A percentile compares a stretch with the other conserved stretches of the same genome.
phyloP scores from a whole-genome alignment of 2,797 vertebrate species.

The Characodon lateralis region DNA sequence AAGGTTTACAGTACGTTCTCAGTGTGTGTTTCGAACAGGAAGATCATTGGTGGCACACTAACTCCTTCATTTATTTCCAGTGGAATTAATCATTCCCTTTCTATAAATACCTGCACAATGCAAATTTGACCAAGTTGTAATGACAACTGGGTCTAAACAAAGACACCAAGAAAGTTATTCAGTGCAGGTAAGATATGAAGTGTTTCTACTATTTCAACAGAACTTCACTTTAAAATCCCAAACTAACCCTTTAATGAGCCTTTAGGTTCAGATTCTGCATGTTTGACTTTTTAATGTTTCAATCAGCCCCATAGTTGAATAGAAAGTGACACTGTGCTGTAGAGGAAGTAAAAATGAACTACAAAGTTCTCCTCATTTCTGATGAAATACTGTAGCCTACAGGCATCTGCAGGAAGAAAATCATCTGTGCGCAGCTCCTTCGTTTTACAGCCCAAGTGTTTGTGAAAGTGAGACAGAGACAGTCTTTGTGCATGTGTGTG shows the following conservation, averaged over 20 bases:
- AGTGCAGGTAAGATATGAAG: not conserved
- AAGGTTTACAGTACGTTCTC: not conserved
- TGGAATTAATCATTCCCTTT: not conserved
- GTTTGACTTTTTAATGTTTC: constrained; percentile 49
- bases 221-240: not conserved
- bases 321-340: constrained; percentile 40
- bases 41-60: not conserved
- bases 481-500: constrained; percentile 28
- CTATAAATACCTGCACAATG: not conserved
- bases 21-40: not conserved
- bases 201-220: not conserved
- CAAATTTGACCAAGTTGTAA: not conserved
- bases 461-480: constrained; percentile 45
- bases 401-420: constrained; percentile 62
- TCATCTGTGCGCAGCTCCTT: constrained; percentile 46
- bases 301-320: constrained; percentile 35
- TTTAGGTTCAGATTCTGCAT: constrained; percentile 22
- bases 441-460: constrained; percentile 53
- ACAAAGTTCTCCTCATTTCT: constrained; percentile 54
- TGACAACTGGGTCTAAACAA: not conserved
- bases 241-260: not conserved
- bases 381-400: constrained; percentile 74
- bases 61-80: not conserved
- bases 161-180: not conserved
- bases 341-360: constrained; percentile 47